phyloP scores from a whole-genome alignment of 2,888 invertebrate species.

The Euzetes globulus region DNA sequence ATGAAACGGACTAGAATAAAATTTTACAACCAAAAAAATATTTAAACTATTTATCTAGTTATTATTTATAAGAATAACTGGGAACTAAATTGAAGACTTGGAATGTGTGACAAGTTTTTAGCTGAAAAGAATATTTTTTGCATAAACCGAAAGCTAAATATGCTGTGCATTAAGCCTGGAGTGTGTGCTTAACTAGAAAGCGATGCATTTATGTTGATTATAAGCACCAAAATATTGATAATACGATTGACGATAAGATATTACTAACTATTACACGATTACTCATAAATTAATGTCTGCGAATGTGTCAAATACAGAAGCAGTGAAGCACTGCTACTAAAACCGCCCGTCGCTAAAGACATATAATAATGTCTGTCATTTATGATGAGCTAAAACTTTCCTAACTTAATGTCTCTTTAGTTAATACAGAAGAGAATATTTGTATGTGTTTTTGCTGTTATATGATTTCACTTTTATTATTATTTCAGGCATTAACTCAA shows the following conservation, averaged over 20 bases:
- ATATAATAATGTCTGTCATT: constrained; percentile 12
- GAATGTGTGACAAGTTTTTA: too few species aligned
- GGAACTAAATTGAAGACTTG: too few species aligned
- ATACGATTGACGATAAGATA: constrained; percentile 26
- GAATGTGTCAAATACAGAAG: constrained; percentile 24
- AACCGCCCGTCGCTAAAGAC: constrained; percentile 12
- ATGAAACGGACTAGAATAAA: too few species aligned
- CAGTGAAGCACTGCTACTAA: background rate
- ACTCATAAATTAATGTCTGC: constrained; percentile 25
- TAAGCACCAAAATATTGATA: constrained; percentile 16
- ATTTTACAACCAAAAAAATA: too few species aligned
- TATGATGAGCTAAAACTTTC: background rate
- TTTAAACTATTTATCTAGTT: too few species aligned
- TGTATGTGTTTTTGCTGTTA: background rate
- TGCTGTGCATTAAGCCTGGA: background rate
- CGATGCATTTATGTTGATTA: constrained; percentile 20
- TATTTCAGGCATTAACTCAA: background rate
- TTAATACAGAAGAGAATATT: background rate
- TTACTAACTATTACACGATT: constrained; percentile 25
- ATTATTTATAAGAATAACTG: too few species aligned
- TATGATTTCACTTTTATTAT: background rate
- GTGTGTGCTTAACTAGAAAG: constrained; percentile 22
- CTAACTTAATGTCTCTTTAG: too few species aligned
- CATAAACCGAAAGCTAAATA: too few species aligned
- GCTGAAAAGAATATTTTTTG: too few species aligned